Percentiles rank a stretch among this genome's conserved stretches.
Conservation (phyloP, 2,113 vertebrate species). For the Chrysemys picta region DNA sequence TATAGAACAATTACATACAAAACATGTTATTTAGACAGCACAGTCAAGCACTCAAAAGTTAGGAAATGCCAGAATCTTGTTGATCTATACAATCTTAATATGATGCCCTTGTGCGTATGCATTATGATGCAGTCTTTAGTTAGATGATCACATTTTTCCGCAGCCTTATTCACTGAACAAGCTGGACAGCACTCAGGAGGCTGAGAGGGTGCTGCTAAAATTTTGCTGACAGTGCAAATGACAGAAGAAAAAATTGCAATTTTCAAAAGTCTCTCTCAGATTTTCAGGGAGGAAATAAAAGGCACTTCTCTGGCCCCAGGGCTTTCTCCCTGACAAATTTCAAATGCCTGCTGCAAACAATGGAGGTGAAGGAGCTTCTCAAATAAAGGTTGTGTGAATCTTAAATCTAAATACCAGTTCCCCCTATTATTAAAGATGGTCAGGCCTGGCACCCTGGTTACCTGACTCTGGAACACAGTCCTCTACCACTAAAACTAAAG, state of each 20-base stretch:
- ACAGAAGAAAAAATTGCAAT: not conserved
- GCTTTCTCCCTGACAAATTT: not conserved
- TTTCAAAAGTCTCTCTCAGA: not conserved
- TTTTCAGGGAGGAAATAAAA: accelerated
- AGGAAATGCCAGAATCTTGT: accelerated
- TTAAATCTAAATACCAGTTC: not conserved
- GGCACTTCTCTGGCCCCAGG: not conserved
- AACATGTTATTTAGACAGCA: not conserved
- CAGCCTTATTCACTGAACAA: accelerated
- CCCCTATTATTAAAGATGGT: not conserved
- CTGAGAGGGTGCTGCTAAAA: not conserved
- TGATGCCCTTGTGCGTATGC: not conserved
- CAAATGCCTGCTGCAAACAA: not conserved
- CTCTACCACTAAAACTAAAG: accelerated
- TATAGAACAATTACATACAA: not conserved
- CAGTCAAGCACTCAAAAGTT: not conserved
- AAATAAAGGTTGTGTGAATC: not conserved
- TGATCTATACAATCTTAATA: accelerated
- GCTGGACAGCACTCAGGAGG: not conserved
- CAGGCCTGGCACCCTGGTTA: not conserved
- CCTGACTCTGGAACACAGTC: not conserved
- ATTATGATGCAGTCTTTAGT: not conserved
- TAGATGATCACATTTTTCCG: accelerated
- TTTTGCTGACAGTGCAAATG: not conserved
- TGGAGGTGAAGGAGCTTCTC: not conserved